Conservation (phyloP, 2,888 invertebrate genomes). For the Lypha dubia region DNA sequence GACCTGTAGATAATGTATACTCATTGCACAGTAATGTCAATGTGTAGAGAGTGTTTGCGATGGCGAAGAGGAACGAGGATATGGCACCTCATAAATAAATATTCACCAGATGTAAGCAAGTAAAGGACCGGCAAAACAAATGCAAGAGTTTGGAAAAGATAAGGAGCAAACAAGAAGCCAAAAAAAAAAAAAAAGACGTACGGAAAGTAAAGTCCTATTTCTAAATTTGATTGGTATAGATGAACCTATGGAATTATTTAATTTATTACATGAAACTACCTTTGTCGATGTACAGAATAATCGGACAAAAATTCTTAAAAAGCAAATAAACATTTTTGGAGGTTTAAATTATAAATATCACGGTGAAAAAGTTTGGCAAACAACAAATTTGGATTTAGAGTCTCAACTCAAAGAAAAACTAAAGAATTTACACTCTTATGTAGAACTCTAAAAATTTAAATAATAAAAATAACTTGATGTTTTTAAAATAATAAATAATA, state of each 20-base stretch:
- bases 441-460: no score
- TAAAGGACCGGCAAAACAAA: no score
- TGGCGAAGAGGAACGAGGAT: no score
- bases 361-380: conserved; percentile 6
- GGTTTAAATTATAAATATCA: no score
- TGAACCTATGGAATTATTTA: conserved; percentile 22
- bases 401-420: background rate
- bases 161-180: conserved; percentile 20
- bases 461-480: no score
- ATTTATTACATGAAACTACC: conserved; percentile 22
- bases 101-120: no score
- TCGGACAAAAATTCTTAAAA: conserved; percentile 17
- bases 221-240: background rate
- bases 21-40: no score
- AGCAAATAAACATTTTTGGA: background rate
- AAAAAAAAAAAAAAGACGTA: conserved; percentile 21
- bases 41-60: no score
- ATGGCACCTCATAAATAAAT: no score
- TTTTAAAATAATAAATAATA: no score
- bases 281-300: conserved; percentile 18
- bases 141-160: conserved; percentile 9
- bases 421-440: background rate
- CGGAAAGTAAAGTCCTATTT: background rate
- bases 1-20: background rate
- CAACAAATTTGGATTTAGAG: background rate